Percentiles rank a stretch among this genome's conserved stretches.
Conservation (phyloP, 2,797 vertebrate genomes). For the Adrianichthys oophorus region DNA sequence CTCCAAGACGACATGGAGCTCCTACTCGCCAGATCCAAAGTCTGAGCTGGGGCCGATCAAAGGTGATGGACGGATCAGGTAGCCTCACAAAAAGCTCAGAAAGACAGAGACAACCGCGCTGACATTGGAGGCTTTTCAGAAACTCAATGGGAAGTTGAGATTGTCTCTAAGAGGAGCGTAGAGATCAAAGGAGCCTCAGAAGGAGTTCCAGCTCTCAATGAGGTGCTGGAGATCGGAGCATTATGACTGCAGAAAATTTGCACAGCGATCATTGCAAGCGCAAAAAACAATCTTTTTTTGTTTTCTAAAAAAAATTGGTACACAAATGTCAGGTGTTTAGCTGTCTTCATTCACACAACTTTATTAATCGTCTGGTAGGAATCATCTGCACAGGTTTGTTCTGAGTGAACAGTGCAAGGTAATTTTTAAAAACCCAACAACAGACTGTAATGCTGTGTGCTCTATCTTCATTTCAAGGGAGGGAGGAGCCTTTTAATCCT, state of each 20-base stretch:
- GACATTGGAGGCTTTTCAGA: slow-evolving; percentile 14
- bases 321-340: slow-evolving; percentile 19
- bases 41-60: slow-evolving; percentile 91
- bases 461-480: slow-evolving; percentile 43
- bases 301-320: slow-evolving; percentile 34
- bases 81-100: slow-evolving; percentile 68
- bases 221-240: slow-evolving; percentile 11
- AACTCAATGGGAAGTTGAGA: slow-evolving; percentile 24
- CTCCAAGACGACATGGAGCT: slow-evolving; percentile 91
- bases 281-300: slow-evolving; percentile 7
- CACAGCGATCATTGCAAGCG: slow-evolving; percentile 59
- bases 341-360: slow-evolving; percentile 23
- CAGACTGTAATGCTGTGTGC: slow-evolving; percentile 27
- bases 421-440: slow-evolving; percentile 25
- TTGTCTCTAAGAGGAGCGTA: slow-evolving; percentile 3
- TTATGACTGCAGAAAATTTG: slow-evolving; percentile 63
- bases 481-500: slow-evolving; percentile 39
- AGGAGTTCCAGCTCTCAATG: slow-evolving; percentile 16
- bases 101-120: slow-evolving; percentile 12
- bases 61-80: slow-evolving; percentile 92
- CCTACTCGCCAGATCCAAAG: slow-evolving; percentile 94
- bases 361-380: slow-evolving; percentile 4
- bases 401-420: slow-evolving; percentile 5
- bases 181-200: slow-evolving; percentile 43
- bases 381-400: slow-evolving; percentile 24